Evolutionary conservation across 2,888 invertebrate genomes (phyloP), one percentile per base, ranked within the genome.

Genomic region (Stramonita haemastoma): DNA sequence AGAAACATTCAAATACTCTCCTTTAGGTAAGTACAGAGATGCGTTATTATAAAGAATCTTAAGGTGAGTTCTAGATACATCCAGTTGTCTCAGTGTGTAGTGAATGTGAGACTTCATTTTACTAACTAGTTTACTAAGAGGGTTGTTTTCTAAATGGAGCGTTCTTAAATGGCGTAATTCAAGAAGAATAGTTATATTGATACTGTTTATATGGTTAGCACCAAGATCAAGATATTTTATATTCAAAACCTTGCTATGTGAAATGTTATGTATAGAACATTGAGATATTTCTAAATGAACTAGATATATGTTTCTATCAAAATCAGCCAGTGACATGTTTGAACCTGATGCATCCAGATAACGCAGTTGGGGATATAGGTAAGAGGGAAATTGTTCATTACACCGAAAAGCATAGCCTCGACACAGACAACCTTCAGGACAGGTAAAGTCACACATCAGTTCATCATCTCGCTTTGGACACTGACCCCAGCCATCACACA

Each of bases 401-500:
- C 73, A 77, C 6, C 22, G 73, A 29, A 77, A 77, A 77, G 29
- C n/a, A 29, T 29, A 29, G 26, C 73, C 73, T n/a, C n/a, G 29
- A n/a, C 73, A 77, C 29, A 77, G 29, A 77, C 73, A 77, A 29
- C 13, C 13, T 1, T n/a, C 73, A n/a, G 73, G 73, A 77, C 73
- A 77, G 73, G 73, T 77, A 6, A 77, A 13, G 73, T 77, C 73
- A 77, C 73, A 77, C 73, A 77, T 77, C 73, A n/a, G 13, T 77
- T 77, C 73, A 77, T 77, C 73, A 77, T 77, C 73, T 15, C 73
- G 32, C 29, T 77, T n/a, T 29, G 29, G 73, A 29, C 73, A 77
- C 73, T 77, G 73, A n/a, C 73, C 29, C 73, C 73, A 77, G 73
- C 73, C 73, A 77, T 77, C 73, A 77, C 73, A 77, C 26, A 77